Evolutionary conservation across 2,113 vertebrate species (phyloP).

Genomic region (Empidonax alnorum): DNA sequence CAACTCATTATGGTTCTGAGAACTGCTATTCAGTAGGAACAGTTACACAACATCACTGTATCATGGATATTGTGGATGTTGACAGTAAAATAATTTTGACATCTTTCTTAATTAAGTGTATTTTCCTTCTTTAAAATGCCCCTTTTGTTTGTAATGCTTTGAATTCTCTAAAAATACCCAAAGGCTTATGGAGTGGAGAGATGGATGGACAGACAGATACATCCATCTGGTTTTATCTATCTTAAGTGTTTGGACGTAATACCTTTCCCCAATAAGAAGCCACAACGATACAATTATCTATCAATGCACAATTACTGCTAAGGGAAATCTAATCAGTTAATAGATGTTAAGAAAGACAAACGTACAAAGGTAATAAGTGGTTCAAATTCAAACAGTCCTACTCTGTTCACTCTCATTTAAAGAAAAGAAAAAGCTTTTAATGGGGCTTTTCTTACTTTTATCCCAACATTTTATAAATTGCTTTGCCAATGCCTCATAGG

Average conservation of each 20-base stretch:
- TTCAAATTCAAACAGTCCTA: conserved; percentile 45
- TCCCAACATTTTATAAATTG: conserved; percentile 79
- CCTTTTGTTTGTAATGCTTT: conserved; percentile 38
- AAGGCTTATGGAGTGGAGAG: not conserved
- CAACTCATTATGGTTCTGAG: conserved; percentile 64
- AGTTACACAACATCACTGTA: conserved; percentile 52
- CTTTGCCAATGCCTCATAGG: conserved; percentile 74
- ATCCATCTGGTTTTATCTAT: conserved; percentile 35
- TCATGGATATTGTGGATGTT: conserved; percentile 44
- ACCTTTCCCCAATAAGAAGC: conserved; percentile 67
- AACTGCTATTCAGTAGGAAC: conserved; percentile 49
- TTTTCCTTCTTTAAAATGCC: conserved; percentile 56
- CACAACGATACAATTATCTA: conserved; percentile 55
- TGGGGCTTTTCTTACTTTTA: conserved; percentile 70
- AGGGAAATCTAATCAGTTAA: conserved; percentile 68
- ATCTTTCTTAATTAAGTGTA: conserved; percentile 63
- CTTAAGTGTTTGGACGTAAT: conserved; percentile 52
- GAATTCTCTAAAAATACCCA: not conserved
- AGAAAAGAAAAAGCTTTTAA: conserved; percentile 69
- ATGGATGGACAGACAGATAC: conserved; percentile 23
- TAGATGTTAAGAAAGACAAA: conserved; percentile 72
- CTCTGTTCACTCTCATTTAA: conserved; percentile 54
- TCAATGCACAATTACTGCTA: conserved; percentile 62
- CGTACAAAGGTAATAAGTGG: conserved; percentile 69
- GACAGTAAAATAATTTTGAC: conserved; percentile 60